These are phyloP conservation scores for Monopterus albus DNA, from an alignment of 2,113 vertebrate genomes.

Conservation along the genomic window DNA sequence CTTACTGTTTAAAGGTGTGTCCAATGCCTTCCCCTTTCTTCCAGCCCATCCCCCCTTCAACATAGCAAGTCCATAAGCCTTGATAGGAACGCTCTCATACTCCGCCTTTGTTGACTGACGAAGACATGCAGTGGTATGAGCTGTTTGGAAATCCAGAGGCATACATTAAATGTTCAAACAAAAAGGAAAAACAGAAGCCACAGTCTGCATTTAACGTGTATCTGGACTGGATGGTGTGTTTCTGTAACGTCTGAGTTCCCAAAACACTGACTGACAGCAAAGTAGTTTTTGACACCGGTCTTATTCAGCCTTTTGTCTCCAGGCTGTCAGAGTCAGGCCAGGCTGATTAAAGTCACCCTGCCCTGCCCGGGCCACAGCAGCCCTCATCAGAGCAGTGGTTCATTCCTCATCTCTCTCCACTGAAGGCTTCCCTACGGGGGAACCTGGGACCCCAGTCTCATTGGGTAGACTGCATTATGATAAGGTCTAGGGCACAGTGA, in stretches of 20 bases:
- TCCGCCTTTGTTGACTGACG: too few species aligned
- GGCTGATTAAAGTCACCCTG: conserved; percentile 48
- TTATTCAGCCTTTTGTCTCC: conserved; percentile 64
- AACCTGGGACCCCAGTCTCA: conserved; percentile 13
- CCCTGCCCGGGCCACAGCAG: too few species aligned
- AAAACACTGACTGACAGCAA: conserved; percentile 41
- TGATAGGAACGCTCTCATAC: too few species aligned
- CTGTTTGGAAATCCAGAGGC: too few species aligned
- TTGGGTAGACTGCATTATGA: conserved; percentile 40
- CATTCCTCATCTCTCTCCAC: conserved; percentile 32
- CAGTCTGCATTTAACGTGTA: not conserved
- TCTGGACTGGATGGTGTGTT: conserved; percentile 25
- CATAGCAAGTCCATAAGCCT: too few species aligned
- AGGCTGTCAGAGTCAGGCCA: conserved; percentile 56
- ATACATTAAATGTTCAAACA: too few species aligned
- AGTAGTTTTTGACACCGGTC: conserved; percentile 44
- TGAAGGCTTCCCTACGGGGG: conserved; percentile 54
- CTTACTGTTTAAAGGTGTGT: too few species aligned
- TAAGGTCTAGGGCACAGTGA: conserved; percentile 43
- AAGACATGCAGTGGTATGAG: too few species aligned
- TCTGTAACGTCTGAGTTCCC: conserved; percentile 40
- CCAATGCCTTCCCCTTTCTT: too few species aligned
- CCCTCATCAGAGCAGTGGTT: conserved; percentile 34
- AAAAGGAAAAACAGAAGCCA: too few species aligned
- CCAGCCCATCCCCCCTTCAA: too few species aligned